Evolutionary conservation across 2,113 vertebrate species (phyloP), one percentile per base, ranked within the genome.

Genomic region (Cettia cetti): DNA sequence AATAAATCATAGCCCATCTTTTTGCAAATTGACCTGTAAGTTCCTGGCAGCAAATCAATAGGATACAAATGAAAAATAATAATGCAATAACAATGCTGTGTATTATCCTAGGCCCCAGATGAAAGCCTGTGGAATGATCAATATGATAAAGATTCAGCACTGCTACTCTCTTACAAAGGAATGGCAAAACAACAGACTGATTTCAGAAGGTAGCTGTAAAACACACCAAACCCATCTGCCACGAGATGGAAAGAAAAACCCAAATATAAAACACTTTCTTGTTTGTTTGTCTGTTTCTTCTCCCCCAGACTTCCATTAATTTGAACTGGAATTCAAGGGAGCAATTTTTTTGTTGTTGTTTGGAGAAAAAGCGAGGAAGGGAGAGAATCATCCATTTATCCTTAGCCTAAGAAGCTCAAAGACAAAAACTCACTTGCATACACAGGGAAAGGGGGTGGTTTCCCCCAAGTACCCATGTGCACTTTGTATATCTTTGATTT

Each of bases 51-150:
- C 95, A 97, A 97, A 98, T 97, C 96, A 93, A 89, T 96, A 71
- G 59, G 60, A 87, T 92, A 79, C 94, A 96, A 97, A 96, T 97
- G 91, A 98, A 98, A 97, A 97, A 96, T 96, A 97, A 97, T 96
- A 97, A 96, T 74, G 86, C 79, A 94, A 94, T 97, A 97, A 94
- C 88, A 85, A 94, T 45, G 85, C 42, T 95, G 63, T 89, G 88
- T 92, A 94, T 97, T 94, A 93, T 91, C 92, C 75, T 50, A 74
- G 86, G 69, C 82, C 85, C 61, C 45, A 95, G 83, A 74, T 12
- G 63, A 92, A 97, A 97, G 91, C 37, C 91, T 84, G 59, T 81
- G 56, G 70, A 89, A 33, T 3, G 23, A 97, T 97, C 94, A 79
- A 96, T 95, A 69, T 82, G 76, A 93, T 96, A 95, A 97, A 96